These are phyloP conservation scores for Pristionchus fissidentatus DNA, from an alignment of 2,888 invertebrate species.

Conservation along the genomic window DNA sequence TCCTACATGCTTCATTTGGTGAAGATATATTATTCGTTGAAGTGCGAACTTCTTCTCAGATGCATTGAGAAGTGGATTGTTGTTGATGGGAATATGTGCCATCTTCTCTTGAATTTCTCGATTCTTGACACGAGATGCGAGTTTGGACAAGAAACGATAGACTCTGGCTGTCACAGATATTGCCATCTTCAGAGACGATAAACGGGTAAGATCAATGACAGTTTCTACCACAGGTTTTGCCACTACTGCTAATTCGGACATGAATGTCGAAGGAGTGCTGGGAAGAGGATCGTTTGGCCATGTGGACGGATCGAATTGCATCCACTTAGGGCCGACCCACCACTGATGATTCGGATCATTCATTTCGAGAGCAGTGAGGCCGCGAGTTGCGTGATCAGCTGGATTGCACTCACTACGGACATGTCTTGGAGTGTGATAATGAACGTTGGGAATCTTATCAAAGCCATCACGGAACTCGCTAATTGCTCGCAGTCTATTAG, in stretches of 20 bases:
- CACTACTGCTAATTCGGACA: no score
- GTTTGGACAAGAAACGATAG: not conserved
- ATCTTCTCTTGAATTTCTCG: not conserved
- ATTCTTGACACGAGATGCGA: not conserved
- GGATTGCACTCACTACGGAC: not conserved
- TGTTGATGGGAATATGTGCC: not conserved
- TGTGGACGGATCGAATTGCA: not conserved
- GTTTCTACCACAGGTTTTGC: no score
- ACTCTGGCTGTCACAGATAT: not conserved
- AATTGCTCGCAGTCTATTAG: not conserved
- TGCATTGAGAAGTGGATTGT: no score
- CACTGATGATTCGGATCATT: not conserved
- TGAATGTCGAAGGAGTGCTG: no score
- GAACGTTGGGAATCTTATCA: not conserved
- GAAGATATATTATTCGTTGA: no score
- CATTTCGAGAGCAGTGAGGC: not conserved
- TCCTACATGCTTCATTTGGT: no score
- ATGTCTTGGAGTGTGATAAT: not conserved
- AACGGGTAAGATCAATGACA: not conserved
- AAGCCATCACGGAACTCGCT: not conserved
- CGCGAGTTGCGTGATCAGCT: not conserved
- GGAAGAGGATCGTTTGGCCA: not conserved
- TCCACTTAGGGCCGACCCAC: not conserved
- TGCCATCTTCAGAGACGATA: not conserved
- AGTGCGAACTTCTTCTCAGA: no score